Evolutionary conservation across 2,113 vertebrate species (phyloP).

Genomic region (Nannospalax galili): DNA sequence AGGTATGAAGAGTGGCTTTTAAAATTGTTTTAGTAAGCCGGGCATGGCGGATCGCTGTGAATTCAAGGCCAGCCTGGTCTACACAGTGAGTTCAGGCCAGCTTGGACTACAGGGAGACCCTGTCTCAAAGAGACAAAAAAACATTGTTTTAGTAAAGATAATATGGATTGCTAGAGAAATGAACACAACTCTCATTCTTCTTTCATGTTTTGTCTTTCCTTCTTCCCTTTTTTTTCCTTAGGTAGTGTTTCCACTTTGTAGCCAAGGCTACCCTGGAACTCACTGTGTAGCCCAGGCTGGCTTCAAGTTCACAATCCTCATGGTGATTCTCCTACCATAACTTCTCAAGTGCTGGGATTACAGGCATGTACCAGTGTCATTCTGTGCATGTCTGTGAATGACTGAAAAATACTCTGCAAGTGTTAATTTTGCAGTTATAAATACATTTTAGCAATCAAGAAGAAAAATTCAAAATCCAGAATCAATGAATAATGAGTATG

Average conservation of each 20-base stretch:
- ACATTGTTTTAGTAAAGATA: neutral
- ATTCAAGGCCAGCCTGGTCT: too few relatives aligned
- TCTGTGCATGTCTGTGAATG: neutral
- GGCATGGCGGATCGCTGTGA: too few relatives aligned
- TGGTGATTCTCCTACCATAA: neutral
- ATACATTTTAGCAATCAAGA: constrained; percentile 8
- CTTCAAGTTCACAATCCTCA: neutral
- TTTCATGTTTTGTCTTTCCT: neutral
- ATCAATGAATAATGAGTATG: neutral
- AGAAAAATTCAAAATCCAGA: neutral
- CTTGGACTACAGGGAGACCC: too few relatives aligned
- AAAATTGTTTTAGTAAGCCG: neutral
- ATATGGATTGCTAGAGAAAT: neutral
- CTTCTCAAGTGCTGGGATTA: neutral
- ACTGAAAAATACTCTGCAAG: neutral
- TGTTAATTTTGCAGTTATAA: neutral
- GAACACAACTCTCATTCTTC: neutral
- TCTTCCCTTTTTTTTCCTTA: too few relatives aligned
- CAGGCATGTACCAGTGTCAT: neutral
- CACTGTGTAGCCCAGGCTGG: neutral
- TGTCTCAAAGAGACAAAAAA: too few relatives aligned
- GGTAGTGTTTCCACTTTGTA: neutral
- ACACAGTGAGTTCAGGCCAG: too few relatives aligned
- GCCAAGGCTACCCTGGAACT: neutral
- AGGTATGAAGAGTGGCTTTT: neutral